phyloP scores from a whole-genome alignment of 2,888 invertebrate species.

The Sphecodes monilicornis region DNA sequence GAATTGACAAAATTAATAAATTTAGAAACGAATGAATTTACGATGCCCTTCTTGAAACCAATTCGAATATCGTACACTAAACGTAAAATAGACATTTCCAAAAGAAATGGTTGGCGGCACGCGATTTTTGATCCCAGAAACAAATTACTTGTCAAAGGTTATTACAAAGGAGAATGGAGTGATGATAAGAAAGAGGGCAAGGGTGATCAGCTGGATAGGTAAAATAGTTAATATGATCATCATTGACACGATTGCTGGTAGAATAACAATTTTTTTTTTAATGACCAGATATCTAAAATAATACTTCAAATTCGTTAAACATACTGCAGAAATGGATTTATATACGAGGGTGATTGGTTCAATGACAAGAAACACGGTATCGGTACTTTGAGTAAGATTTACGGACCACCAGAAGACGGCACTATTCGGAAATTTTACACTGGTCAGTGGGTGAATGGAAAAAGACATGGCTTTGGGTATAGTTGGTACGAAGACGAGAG shows the following conservation, averaged over 20 bases:
- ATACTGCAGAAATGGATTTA: conserved; percentile 71
- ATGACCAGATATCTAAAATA: neutral
- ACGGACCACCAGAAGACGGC: conserved; percentile 25
- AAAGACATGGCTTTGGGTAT: conserved; percentile 87
- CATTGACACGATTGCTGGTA: too few species aligned
- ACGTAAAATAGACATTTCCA: conserved; percentile 54
- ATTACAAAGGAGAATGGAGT: conserved; percentile 88
- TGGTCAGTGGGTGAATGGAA: conserved; percentile 87
- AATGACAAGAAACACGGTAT: conserved; percentile 87
- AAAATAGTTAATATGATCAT: conserved; percentile 16
- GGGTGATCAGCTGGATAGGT: conserved; percentile 73
- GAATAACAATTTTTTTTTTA: conserved; percentile 6
- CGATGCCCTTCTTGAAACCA: conserved; percentile 84
- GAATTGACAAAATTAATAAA: neutral
- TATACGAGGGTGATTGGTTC: conserved; percentile 88
- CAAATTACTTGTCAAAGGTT: conserved; percentile 76
- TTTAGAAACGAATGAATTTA: conserved; percentile 5
- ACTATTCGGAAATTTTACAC: conserved; percentile 82
- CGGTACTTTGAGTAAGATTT: conserved; percentile 84
- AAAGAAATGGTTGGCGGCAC: conserved; percentile 86
- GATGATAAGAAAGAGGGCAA: conserved; percentile 84
- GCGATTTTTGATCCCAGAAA: conserved; percentile 86
- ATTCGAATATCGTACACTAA: conserved; percentile 83
- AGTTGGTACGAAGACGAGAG: conserved; percentile 86
- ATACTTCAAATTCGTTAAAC: conserved; percentile 6